Evolutionary conservation across 2,797 vertebrate species (phyloP), one percentile per base, ranked within the genome.

Genomic region (Artibeus jamaicensis): DNA sequence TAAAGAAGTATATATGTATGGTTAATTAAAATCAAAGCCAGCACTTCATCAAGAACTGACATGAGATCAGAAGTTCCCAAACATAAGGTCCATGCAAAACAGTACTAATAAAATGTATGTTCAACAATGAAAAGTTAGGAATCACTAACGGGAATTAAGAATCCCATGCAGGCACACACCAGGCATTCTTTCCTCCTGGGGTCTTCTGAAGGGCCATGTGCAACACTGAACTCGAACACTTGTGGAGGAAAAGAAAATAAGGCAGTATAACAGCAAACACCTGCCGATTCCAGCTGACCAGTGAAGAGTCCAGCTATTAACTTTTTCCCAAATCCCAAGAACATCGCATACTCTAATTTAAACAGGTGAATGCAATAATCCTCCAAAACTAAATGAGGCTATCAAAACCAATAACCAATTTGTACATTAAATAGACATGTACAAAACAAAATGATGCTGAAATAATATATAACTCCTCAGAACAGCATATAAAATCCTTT

Each of bases 21-120:
- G 14, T 22, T 78, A 94, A 87, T 24, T 46, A 42, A 93, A 91
- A 90, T 14, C 19, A 93, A 96, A 82, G 71, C 55, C 39, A 92
- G 34, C 70, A 89, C 18, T 89, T 95, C 46, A 68, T 82, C 44
- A 87, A 82, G 42, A 86, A 11, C 11, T 95, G 62, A 42, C 6
- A 29, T 8, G 11, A 91, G 50, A 22, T 46, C 24, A n/a, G 9
- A 84, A 44, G 55, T 84, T 85, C 59, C 24, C 37, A 71, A 92
- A 59, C 10, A 42, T 50, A 65, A 2, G 26, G 1, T 77, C 71
- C 77, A 16, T 74, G 34, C 16, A 91, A 92, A 87, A 39, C 78
- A 90, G 90, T 12, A 44, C 1, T 76, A 91, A 92, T 68, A 89
- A 89, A 88, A 53, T 16, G 18, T 37, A 71, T 29, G n/a, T 32